These are phyloP conservation scores for Scaeva pyrastri DNA, from an alignment of 2,888 invertebrate genomes.

Conservation along the genomic window DNA sequence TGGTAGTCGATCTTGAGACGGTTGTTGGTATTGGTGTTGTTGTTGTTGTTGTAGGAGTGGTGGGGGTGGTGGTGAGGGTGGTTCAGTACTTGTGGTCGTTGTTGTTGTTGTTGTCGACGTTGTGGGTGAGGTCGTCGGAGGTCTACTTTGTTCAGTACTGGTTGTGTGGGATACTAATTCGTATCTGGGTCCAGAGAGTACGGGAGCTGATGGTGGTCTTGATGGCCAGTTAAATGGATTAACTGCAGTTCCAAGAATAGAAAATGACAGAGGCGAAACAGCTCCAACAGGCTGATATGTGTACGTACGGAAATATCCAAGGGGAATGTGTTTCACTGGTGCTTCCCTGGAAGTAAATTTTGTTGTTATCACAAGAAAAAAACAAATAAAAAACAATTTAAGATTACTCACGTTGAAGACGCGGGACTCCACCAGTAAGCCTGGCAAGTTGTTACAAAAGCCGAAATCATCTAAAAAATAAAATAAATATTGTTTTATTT, in stretches of 20 bases:
- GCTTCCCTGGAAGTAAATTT: conserved; percentile 44
- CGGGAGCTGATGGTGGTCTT: conserved; percentile 77
- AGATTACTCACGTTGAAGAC: conserved; percentile 53
- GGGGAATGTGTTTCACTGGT: conserved; percentile 80
- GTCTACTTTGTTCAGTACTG: conserved; percentile 53
- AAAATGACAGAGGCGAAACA: conserved; percentile 78
- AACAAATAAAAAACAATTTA: background rate
- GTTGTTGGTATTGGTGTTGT: conserved; percentile 32
- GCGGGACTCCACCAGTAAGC: conserved; percentile 66
- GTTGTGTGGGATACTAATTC: conserved; percentile 77
- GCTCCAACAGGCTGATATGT: conserved; percentile 82
- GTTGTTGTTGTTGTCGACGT: conserved; percentile 60
- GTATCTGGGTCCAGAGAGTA: conserved; percentile 78
- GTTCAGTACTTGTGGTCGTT: conserved; percentile 63
- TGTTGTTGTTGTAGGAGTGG: conserved; percentile 24
- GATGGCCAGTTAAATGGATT: conserved; percentile 67
- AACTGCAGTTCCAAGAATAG: conserved; percentile 78
- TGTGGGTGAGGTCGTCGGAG: conserved; percentile 48
- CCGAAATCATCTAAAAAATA: conserved; percentile 45
- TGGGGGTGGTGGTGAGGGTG: conserved; percentile 74
- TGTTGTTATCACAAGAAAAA: background rate
- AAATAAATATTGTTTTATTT: background rate
- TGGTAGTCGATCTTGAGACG: conserved; percentile 56
- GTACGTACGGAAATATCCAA: conserved; percentile 83
- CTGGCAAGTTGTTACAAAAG: conserved; percentile 7